These are phyloP conservation scores for Megalopta genalis DNA, from an alignment of 1,140 invertebrate genomes.

Conservation along the genomic window DNA sequence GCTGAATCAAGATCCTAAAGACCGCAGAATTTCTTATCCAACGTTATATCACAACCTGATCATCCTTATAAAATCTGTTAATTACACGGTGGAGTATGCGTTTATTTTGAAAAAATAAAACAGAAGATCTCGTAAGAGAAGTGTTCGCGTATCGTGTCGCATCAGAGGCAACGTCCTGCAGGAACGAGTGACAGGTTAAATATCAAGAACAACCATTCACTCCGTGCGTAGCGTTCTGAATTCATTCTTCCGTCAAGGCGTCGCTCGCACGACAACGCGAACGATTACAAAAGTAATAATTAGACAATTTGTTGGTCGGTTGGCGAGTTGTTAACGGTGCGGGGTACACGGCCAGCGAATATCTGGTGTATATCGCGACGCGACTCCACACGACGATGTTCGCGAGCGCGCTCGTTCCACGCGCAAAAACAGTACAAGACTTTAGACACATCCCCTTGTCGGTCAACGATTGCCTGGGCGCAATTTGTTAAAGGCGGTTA, in stretches of 20 bases:
- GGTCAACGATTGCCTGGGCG: conserved; percentile 60
- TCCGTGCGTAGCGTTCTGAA: no score
- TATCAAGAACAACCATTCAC: no score
- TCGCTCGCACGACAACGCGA: background rate
- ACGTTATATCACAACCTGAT: no score
- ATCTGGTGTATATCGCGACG: conserved; percentile 25
- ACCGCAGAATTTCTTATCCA: no score
- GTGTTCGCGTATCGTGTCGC: no score
- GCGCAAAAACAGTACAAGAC: conserved; percentile 56
- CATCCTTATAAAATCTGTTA: no score
- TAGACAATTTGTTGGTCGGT: conserved; percentile 8
- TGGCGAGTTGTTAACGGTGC: background rate
- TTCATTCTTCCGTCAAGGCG: background rate
- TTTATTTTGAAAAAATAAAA: no score
- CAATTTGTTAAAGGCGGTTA: conserved; percentile 68
- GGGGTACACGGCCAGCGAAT: conserved; percentile 20
- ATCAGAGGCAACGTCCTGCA: no score
- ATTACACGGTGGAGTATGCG: no score
- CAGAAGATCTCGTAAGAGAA: no score
- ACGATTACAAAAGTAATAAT: background rate
- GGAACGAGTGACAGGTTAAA: no score
- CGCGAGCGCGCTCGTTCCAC: conserved; percentile 43
- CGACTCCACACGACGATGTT: conserved; percentile 45
- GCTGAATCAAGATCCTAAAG: no score
- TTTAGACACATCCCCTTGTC: conserved; percentile 51